A percentile compares a stretch with the other conserved stretches of the same genome.
These are phyloP conservation scores for Clunio marinus DNA, from an alignment of 2,888 invertebrate species.

Conservation along the genomic window DNA sequence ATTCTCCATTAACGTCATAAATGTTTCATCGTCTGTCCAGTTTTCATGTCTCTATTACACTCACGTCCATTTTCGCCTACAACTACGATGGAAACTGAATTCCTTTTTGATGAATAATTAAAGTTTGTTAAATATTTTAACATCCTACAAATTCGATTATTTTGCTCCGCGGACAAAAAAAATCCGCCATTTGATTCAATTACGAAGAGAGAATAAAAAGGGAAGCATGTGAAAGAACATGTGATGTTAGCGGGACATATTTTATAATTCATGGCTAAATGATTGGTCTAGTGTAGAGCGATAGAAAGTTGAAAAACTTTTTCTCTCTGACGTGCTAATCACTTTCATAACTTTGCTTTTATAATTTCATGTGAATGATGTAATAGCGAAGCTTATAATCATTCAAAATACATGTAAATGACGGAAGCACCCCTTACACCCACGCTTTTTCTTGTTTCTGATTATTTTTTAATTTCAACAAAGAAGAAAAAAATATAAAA, in stretches of 20 bases:
- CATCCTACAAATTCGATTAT: constrained; percentile 9
- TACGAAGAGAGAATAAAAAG: neutral
- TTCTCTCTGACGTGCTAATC: constrained; percentile 14
- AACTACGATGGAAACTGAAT: constrained; percentile 6
- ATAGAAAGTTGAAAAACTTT: neutral
- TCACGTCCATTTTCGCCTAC: no score
- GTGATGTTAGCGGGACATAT: neutral
- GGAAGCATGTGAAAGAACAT: constrained; percentile 14
- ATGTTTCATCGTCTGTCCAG: neutral
- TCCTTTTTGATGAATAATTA: constrained; percentile 5
- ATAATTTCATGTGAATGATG: no score
- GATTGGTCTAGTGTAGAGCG: neutral
- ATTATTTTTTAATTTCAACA: neutral
- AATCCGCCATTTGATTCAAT: constrained; percentile 22
- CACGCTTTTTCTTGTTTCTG: no score
- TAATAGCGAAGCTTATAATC: no score
- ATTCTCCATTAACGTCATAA: neutral
- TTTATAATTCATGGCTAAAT: neutral
- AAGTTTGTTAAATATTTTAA: constrained; percentile 17
- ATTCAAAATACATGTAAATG: no score
- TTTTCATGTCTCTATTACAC: neutral
- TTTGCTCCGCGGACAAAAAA: constrained; percentile 3
- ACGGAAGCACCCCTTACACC: no score
- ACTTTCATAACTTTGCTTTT: no score
- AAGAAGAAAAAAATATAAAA: neutral